Conservation (phyloP, 2,113 vertebrate genomes). For the Notechis scutatus region DNA sequence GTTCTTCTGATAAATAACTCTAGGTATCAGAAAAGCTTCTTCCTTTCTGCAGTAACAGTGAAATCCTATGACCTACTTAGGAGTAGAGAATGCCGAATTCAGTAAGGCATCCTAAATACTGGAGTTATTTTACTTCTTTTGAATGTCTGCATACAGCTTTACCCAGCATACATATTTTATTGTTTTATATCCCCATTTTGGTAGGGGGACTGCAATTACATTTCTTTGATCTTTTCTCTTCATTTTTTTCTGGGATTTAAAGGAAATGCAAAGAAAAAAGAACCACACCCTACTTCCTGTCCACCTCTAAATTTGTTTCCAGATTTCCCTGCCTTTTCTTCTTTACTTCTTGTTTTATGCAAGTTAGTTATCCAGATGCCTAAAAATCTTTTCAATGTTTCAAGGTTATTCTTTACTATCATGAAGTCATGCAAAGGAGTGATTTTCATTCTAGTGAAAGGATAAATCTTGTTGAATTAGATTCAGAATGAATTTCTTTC, state of each 20-base stretch:
- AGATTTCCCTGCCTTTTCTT: constrained; percentile 52
- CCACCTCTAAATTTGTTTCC: constrained; percentile 71
- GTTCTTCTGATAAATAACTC: not conserved
- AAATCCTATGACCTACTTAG: not conserved
- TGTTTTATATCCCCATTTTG: constrained; percentile 74
- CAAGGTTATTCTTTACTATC: not conserved
- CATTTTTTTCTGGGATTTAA: constrained; percentile 56
- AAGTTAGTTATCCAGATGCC: constrained; percentile 21
- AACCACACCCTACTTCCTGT: constrained; percentile 60
- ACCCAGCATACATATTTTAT: constrained; percentile 78
- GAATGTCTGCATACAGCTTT: not conserved
- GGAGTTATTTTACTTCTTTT: not conserved
- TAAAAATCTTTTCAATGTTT: not conserved
- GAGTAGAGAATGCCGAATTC: not conserved
- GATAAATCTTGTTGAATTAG: not conserved
- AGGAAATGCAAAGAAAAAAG: not conserved
- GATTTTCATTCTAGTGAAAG: not conserved
- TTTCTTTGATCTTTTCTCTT: constrained; percentile 73
- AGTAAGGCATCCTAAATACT: not conserved
- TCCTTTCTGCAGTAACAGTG: not conserved
- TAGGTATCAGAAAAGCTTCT: not conserved
- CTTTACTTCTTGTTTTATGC: constrained; percentile 41
- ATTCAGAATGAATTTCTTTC: not conserved
- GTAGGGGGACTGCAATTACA: constrained; percentile 62
- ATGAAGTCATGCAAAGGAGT: not conserved